These are phyloP conservation scores for Acropora tenuis DNA, from an alignment of 64 coral and sea anemone genomes.

Conservation along the genomic window DNA sequence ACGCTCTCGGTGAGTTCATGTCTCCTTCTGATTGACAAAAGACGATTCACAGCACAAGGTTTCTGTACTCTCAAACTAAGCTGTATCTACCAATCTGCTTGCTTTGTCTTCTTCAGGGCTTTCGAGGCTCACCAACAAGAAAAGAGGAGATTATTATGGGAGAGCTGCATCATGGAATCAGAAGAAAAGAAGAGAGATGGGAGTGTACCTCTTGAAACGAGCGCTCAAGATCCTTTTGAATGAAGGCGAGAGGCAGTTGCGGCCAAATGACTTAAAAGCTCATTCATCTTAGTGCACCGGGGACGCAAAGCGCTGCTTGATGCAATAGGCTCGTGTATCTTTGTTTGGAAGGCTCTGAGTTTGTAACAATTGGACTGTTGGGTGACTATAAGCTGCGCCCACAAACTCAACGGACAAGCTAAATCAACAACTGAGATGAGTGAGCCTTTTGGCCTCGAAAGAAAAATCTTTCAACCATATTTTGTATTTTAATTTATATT, in stretches of 20 bases:
- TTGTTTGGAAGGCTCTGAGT: no score
- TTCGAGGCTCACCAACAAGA: conserved; percentile 76
- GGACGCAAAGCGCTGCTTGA: background rate
- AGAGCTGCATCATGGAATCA: conserved; percentile 30
- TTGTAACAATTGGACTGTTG: no score
- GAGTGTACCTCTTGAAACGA: conserved; percentile 77
- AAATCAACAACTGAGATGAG: no score
- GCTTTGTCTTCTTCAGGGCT: conserved; percentile 54
- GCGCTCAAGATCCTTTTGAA: conserved; percentile 77
- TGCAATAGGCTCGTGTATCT: no score
- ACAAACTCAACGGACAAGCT: no score
- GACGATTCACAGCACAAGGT: no score
- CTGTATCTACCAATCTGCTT: background rate
- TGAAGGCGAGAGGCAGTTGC: conserved; percentile 87
- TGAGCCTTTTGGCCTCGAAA: no score
- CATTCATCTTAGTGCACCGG: conserved; percentile 11
- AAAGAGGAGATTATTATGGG: conserved; percentile 87
- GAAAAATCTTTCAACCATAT: no score
- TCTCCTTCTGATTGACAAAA: no score
- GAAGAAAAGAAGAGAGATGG: conserved; percentile 80
- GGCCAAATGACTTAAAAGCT: conserved; percentile 60
- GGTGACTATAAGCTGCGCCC: no score
- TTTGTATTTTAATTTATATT: no score
- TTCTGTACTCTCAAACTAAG: background rate
- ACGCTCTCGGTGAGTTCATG: conserved; percentile 79